Evolutionary conservation across 2,888 invertebrate species (phyloP).

Genomic region (Penaeus monodon): DNA sequence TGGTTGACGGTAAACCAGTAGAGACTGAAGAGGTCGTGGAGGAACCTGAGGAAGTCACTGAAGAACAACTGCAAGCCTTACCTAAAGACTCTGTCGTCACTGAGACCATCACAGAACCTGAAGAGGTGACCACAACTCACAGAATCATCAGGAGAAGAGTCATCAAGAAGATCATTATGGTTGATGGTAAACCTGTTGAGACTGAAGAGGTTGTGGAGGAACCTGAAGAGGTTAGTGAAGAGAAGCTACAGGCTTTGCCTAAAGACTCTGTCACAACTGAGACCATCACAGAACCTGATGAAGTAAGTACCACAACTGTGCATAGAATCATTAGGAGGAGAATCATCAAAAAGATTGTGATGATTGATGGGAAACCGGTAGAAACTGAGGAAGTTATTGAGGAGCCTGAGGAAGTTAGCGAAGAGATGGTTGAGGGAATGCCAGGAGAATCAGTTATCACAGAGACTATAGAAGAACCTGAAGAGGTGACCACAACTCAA

Average conservation of each 20-base stretch:
- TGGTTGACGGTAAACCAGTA: slow-evolving; percentile 31
- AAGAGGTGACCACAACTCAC: slow-evolving; percentile 4
- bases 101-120: neutral
- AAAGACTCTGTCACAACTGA: too few species aligned
- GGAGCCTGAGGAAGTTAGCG: slow-evolving; percentile 11
- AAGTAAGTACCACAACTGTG: slow-evolving; percentile 18
- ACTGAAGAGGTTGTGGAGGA: slow-evolving; percentile 37
- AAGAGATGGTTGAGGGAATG: too few species aligned
- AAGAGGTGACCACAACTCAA: neutral
- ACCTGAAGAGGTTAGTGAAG: slow-evolving; percentile 23
- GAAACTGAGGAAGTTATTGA: slow-evolving; percentile 27
- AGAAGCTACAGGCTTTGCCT: too few species aligned
- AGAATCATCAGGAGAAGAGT: slow-evolving; percentile 29
- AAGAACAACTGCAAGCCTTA: neutral
- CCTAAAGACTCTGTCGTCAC: neutral
- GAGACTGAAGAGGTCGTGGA: slow-evolving; percentile 29
- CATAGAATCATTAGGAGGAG: neutral
- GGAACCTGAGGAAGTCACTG: neutral
- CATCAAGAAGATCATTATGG: slow-evolving; percentile 32
- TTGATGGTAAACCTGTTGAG: slow-evolving; percentile 31
- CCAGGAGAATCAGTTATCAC: too few species aligned
- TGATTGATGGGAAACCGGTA: slow-evolving; percentile 22
- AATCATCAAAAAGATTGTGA: slow-evolving; percentile 21
- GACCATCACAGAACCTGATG: slow-evolving; percentile 1
- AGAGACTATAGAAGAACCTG: slow-evolving; percentile 5